These are phyloP conservation scores for Panthera tigris DNA, from an alignment of 2,113 vertebrate species.

Conservation along the genomic window DNA sequence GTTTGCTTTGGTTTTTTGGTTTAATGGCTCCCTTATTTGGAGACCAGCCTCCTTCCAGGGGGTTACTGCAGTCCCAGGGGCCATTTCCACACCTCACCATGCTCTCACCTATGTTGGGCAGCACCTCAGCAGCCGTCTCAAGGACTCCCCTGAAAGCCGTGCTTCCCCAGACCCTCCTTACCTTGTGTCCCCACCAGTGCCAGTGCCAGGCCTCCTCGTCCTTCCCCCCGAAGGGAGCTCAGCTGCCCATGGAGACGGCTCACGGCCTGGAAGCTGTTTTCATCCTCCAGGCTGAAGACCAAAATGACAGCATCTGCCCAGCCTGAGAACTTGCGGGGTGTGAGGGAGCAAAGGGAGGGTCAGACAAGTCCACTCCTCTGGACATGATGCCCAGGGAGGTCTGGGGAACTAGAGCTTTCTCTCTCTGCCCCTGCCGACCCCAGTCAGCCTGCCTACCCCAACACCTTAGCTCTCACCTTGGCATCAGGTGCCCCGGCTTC, in stretches of 20 bases:
- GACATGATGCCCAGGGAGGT: neutral
- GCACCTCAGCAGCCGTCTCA: neutral
- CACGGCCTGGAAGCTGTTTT: slow-evolving; percentile 95
- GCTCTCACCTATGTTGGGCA: neutral
- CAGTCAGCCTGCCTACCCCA: neutral
- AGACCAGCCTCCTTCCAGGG: neutral
- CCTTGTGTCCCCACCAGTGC: slow-evolving; percentile 96
- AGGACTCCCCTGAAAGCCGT: neutral
- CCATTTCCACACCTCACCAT: neutral
- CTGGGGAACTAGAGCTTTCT: neutral
- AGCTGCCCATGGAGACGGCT: slow-evolving; percentile 90
- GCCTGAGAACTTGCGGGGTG: slow-evolving; percentile 89
- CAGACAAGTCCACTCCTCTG: slow-evolving; percentile 34
- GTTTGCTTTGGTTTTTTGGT: neutral
- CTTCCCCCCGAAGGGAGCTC: slow-evolving; percentile 83
- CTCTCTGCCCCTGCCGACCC: neutral
- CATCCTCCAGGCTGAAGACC: slow-evolving; percentile 97
- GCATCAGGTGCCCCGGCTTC: slow-evolving; percentile 91
- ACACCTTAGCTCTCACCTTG: slow-evolving; percentile 84
- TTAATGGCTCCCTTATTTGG: slow-evolving; percentile 25
- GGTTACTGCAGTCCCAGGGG: neutral
- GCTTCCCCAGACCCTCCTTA: slow-evolving; percentile 77
- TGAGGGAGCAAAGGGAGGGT: neutral
- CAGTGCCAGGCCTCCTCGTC: slow-evolving; percentile 89
- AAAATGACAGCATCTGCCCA: slow-evolving; percentile 97